phyloP scores from a whole-genome alignment of 2,113 vertebrate species.

The Phalacrocorax brasilianus region DNA sequence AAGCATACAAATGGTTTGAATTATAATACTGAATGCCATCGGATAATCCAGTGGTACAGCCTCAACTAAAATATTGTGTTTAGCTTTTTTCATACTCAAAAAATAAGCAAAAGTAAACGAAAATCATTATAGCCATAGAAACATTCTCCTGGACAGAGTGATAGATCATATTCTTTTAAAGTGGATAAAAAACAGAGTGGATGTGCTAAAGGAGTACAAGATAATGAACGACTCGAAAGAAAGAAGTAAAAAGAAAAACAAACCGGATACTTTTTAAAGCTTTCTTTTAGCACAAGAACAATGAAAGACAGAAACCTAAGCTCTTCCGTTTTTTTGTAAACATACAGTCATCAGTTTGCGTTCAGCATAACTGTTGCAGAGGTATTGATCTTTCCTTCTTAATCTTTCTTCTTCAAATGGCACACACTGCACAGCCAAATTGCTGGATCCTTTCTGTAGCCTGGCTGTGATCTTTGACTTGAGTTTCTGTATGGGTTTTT shows the following conservation, averaged over 20 bases:
- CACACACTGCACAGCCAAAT: background rate
- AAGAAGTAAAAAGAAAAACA: background rate
- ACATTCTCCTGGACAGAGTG: background rate
- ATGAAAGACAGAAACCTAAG: background rate
- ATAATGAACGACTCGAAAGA: background rate
- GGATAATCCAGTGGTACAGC: background rate
- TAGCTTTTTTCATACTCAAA: background rate
- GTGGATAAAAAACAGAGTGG: background rate
- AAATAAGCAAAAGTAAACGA: background rate
- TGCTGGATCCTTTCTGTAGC: background rate
- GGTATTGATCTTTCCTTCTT: background rate
- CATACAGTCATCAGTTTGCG: background rate
- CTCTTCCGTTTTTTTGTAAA: background rate
- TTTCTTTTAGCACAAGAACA: background rate
- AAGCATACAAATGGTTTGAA: background rate
- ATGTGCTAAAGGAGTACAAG: background rate
- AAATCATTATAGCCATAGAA: background rate
- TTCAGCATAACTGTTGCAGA: background rate
- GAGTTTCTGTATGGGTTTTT: background rate
- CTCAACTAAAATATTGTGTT: background rate
- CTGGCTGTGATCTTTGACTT: background rate
- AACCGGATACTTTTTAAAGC: background rate
- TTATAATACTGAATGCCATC: background rate
- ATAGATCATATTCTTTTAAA: background rate
- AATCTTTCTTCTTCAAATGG: background rate